Evolutionary conservation across 2,888 invertebrate genomes (phyloP).

Genomic region (Meteorus cinctellus): DNA sequence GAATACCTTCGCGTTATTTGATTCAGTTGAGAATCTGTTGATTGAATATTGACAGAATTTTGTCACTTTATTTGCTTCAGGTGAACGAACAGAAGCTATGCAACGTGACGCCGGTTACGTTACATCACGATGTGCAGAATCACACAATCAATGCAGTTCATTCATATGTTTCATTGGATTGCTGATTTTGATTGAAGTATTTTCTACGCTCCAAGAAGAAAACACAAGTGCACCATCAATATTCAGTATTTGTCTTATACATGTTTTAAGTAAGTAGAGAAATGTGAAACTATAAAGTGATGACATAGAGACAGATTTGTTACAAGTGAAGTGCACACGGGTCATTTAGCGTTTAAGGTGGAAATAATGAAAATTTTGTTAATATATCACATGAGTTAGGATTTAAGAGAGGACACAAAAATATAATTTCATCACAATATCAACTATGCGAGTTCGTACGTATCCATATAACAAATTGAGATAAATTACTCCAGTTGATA

Average conservation of each 20-base stretch:
- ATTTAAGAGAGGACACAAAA: not conserved
- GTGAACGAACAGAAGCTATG: constrained; percentile 79
- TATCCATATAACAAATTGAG: not conserved
- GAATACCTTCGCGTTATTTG: not conserved
- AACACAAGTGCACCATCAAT: not conserved
- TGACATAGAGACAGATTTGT: not conserved
- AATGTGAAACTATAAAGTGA: not conserved
- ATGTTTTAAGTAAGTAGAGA: not conserved
- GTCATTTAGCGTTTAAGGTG: not conserved
- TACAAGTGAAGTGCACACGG: not conserved
- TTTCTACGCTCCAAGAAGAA: not conserved
- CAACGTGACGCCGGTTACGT: constrained; percentile 76
- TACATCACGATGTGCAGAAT: constrained; percentile 54
- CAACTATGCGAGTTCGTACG: not conserved
- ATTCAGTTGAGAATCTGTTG: constrained; percentile 2
- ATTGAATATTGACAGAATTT: not conserved
- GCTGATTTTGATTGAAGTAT: constrained; percentile 61
- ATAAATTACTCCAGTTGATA: not conserved
- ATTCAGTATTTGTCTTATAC: not conserved
- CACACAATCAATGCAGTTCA: constrained; percentile 52
- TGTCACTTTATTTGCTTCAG: constrained; percentile 68
- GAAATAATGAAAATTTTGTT: not conserved
- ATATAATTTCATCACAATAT: not conserved
- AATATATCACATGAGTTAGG: not conserved
- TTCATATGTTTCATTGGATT: constrained; percentile 63